Evolutionary conservation across 53 echinoderm and acorn worm species (phyloP), one percentile per base, ranked within the genome.

Genomic region (Astropecten irregularis): DNA sequence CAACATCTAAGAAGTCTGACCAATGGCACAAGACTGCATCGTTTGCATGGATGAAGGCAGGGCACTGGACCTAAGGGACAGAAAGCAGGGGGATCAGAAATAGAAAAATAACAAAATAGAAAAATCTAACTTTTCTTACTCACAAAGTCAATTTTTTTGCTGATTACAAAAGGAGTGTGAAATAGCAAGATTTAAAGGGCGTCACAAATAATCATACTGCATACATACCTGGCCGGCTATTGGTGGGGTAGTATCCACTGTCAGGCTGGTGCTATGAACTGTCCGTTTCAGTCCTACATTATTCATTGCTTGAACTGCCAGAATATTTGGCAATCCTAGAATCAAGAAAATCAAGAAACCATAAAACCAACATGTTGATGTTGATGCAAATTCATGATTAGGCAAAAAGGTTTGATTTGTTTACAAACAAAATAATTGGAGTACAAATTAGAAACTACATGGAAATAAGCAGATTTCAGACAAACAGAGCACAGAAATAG

Each of bases 181-280:
- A 38, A 18, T 8, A 2, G 2, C 21, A n/a, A n/a, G n/a, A n/a
- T n/a, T n/a, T n/a, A n/a, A n/a, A n/a, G n/a, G n/a, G n/a, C n/a
- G n/a, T n/a, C n/a, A n/a, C n/a, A n/a, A n/a, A n/a, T n/a, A n/a
- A n/a, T n/a, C n/a, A n/a, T n/a, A n/a, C n/a, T n/a, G n/a, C n/a
- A n/a, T 29, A 22, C 62, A 16, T 73, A 85, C 85, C 64, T 73
- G 40, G 20, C 85, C 85, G 37, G 36, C 53, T 32, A 36, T 27
- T n/a, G 85, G 72, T 20, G 73, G 48, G 14, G 85, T 61, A 8
- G 60, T 68, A 64, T 85, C 85, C 28, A 85, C 73, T 7, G 50
- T 68, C 71, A 85, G 6, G 21, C 72, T 71, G 13, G 73, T 73
- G 19, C 73, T 56, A 16, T 49, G 19, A 1, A 73, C 73, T 29